phyloP scores from a whole-genome alignment of 1,140 invertebrate genomes.

The Cardiocondyla obscurior region DNA sequence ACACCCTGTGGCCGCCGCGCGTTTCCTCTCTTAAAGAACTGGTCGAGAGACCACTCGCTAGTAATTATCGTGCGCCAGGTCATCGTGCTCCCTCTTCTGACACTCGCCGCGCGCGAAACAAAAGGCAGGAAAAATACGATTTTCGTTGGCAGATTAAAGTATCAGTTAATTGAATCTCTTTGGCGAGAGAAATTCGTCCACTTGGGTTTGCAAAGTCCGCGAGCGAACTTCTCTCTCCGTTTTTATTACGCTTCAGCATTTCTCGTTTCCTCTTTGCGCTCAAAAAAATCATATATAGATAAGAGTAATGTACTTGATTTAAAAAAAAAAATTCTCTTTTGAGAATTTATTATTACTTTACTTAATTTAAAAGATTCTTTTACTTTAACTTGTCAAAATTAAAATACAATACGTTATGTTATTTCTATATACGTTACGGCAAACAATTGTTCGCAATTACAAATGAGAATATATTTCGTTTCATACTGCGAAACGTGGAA shows the following conservation, averaged over 20 bases:
- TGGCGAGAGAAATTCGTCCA: conserved; percentile 34
- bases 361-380: too few relatives aligned
- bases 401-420: conserved; percentile 1
- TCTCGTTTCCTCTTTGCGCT: background rate
- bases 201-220: conserved; percentile 6
- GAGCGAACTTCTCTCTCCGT: background rate
- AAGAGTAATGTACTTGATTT: background rate
- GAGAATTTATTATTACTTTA: background rate
- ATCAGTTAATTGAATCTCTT: conserved; percentile 59
- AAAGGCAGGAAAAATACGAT: conserved; percentile 51
- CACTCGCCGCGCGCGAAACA: conserved; percentile 45
- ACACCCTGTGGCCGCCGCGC: conserved; percentile 17
- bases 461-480: conserved; percentile 39
- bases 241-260: background rate
- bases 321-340: too few relatives aligned
- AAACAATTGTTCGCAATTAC: background rate
- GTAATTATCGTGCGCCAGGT: conserved; percentile 53
- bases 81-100: conserved; percentile 39
- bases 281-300: background rate
- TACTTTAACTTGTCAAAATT: conserved; percentile 19
- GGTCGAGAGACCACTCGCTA: conserved; percentile 39
- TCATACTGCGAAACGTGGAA: conserved; percentile 70
- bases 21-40: conserved; percentile 28
- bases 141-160: conserved; percentile 52
- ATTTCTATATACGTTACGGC: background rate